phyloP scores from a whole-genome alignment of 2,888 invertebrate genomes.

The Catotricha subobsoleta region DNA sequence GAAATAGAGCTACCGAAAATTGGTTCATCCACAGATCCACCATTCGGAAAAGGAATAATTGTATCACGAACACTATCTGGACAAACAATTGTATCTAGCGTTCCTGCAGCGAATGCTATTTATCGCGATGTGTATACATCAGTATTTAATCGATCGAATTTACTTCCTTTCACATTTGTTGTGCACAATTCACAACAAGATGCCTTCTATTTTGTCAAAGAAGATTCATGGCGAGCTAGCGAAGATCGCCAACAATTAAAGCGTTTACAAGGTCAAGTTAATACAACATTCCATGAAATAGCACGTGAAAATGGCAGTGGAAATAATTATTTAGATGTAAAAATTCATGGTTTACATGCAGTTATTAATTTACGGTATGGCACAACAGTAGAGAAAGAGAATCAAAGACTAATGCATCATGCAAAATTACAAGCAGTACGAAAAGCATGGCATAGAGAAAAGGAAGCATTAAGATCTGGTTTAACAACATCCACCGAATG shows the following conservation, averaged over 20 bases:
- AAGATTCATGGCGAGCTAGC: slow-evolving; percentile 73
- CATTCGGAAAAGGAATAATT: slow-evolving; percentile 72
- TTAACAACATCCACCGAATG: slow-evolving; percentile 65
- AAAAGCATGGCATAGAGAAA: slow-evolving; percentile 86
- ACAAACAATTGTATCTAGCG: slow-evolving; percentile 67
- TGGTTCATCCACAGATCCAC: slow-evolving; percentile 71
- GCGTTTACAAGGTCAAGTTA: slow-evolving; percentile 74
- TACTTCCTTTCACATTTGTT: slow-evolving; percentile 73
- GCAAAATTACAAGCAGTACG: slow-evolving; percentile 72
- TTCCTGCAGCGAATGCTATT: slow-evolving; percentile 77
- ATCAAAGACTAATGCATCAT: slow-evolving; percentile 74
- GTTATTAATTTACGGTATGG: slow-evolving; percentile 90
- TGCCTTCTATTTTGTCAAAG: slow-evolving; percentile 84
- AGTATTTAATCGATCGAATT: slow-evolving; percentile 74
- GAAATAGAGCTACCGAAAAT: slow-evolving; percentile 55
- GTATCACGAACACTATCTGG: slow-evolving; percentile 64
- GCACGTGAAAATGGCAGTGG: slow-evolving; percentile 51
- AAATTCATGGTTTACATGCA: slow-evolving; percentile 78
- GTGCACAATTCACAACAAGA: slow-evolving; percentile 80
- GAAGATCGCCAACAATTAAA: slow-evolving; percentile 80
- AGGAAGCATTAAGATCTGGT: slow-evolving; percentile 62
- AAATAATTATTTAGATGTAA: slow-evolving; percentile 64
- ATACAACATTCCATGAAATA: slow-evolving; percentile 78
- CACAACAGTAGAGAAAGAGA: slow-evolving; percentile 76
- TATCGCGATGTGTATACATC: slow-evolving; percentile 84